Conservation (phyloP, 2,888 invertebrate genomes). For the Epistrophe eligans region DNA sequence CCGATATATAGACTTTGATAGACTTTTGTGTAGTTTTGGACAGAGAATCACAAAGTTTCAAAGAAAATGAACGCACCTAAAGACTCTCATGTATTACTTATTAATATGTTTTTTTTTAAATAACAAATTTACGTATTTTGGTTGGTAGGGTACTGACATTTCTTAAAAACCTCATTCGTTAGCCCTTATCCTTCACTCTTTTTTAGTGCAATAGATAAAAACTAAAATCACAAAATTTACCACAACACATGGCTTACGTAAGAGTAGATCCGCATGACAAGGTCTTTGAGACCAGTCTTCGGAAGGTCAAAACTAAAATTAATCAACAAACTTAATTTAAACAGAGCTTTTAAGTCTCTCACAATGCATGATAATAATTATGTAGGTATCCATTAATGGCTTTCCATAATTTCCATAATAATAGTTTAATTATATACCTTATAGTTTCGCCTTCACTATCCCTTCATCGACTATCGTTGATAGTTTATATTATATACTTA, state of each 20-base stretch:
- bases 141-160: neutral
- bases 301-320: slow-evolving; percentile 64
- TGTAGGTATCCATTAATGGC: slow-evolving; percentile 38
- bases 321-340: slow-evolving; percentile 72
- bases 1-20: too few species aligned
- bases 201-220: slow-evolving; percentile 52
- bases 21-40: too few species aligned
- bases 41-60: too few species aligned
- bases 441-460: slow-evolving; percentile 42
- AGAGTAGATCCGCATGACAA: slow-evolving; percentile 26
- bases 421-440: slow-evolving; percentile 57
- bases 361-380: slow-evolving; percentile 44
- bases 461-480: slow-evolving; percentile 20
- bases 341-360: slow-evolving; percentile 59
- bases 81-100: too few species aligned
- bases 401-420: slow-evolving; percentile 42
- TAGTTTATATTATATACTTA: slow-evolving; percentile 43
- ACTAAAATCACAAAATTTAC: slow-evolving; percentile 75
- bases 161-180: slow-evolving; percentile 10
- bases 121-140: neutral
- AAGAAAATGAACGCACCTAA: too few species aligned
- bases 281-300: slow-evolving; percentile 61
- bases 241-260: slow-evolving; percentile 74
- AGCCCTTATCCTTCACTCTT: neutral
- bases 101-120: neutral